These are phyloP conservation scores for Dryobota labecula DNA, from an alignment of 2,888 invertebrate species.

Conservation along the genomic window DNA sequence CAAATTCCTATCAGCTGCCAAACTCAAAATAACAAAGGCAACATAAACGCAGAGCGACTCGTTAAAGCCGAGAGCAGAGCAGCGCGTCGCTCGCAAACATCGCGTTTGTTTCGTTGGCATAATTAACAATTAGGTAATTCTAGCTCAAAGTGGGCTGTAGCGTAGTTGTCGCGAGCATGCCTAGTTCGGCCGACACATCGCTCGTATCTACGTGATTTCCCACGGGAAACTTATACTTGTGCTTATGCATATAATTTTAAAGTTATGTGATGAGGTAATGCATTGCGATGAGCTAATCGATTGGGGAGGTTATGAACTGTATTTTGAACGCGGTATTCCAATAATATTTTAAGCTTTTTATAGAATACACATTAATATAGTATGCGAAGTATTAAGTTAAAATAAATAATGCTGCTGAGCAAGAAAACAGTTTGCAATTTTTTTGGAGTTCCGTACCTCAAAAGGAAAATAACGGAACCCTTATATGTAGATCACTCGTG, in stretches of 20 bases:
- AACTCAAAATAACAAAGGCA: constrained; percentile 40
- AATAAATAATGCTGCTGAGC: no score
- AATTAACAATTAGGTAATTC: constrained; percentile 77
- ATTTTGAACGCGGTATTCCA: background rate
- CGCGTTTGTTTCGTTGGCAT: constrained; percentile 63
- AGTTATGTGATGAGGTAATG: constrained; percentile 9
- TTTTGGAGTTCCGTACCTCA: no score
- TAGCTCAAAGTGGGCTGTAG: constrained; percentile 67
- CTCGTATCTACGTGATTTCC: constrained; percentile 53
- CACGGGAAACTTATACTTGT: constrained; percentile 15
- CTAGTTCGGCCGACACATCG: constrained; percentile 47
- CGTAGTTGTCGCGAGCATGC: constrained; percentile 68
- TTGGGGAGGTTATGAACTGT: background rate
- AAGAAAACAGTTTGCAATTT: no score
- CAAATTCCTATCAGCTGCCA: background rate
- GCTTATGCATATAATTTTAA: constrained; percentile 30
- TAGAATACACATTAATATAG: background rate
- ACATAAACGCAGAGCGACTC: constrained; percentile 45
- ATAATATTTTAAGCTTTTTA: background rate
- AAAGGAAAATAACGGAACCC: no score
- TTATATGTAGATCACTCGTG: no score
- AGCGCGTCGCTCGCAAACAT: constrained; percentile 52
- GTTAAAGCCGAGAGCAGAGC: constrained; percentile 46
- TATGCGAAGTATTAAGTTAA: no score
- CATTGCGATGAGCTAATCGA: constrained; percentile 7